Evolutionary conservation across 2,113 vertebrate genomes (phyloP).

Genomic region (Aptenodytes patagonicus): DNA sequence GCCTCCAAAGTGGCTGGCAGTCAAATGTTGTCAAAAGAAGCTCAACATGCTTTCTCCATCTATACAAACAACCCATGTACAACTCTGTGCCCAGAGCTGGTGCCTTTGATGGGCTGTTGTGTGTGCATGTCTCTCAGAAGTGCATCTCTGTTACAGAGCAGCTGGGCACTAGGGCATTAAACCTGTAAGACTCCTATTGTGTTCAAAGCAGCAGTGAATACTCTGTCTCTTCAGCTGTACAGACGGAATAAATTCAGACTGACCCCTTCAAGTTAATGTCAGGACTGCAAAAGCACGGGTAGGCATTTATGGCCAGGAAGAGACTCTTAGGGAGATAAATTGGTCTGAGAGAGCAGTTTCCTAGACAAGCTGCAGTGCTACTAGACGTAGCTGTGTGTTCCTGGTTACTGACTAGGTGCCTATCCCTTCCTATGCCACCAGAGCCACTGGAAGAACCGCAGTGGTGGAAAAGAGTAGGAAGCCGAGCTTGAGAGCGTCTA

Average conservation of each 20-base stretch:
- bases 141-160: neutral
- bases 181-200: neutral
- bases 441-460: rapidly evolving
- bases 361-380: neutral
- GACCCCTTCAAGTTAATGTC: neutral
- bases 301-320: neutral
- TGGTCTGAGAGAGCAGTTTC: neutral
- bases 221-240: neutral
- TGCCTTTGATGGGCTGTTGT: neutral
- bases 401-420: neutral
- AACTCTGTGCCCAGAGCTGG: neutral
- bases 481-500: neutral
- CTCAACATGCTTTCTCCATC: neutral
- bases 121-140: neutral
- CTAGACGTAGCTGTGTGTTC: neutral
- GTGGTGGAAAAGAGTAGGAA: neutral
- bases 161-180: neutral
- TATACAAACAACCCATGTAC: neutral
- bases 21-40: neutral
- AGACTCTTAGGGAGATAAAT: neutral
- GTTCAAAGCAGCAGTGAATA: neutral
- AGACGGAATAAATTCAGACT: neutral
- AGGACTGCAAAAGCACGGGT: neutral
- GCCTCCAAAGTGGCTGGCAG: neutral
- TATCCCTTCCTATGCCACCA: neutral